These are phyloP conservation scores for Pterocles burchelli DNA, from an alignment of 2,113 vertebrate genomes.

Conservation along the genomic window DNA sequence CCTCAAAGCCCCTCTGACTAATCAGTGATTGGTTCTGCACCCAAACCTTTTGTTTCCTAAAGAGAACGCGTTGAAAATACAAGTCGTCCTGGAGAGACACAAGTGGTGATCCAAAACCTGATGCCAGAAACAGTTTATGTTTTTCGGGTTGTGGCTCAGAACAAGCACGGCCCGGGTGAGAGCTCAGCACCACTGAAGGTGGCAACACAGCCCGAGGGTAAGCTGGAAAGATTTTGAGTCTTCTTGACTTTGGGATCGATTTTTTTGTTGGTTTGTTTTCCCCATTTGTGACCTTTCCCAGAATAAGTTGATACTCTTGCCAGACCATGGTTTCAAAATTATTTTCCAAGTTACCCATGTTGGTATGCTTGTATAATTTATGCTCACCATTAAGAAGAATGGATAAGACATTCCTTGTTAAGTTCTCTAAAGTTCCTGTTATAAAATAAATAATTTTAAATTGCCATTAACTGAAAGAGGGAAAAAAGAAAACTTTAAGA, in stretches of 20 bases:
- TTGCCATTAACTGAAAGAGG: not conserved
- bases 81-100: conserved; percentile 90
- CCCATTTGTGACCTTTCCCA: not conserved
- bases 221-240: not conserved
- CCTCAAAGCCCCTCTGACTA: not conserved
- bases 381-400: not conserved
- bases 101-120: conserved; percentile 94
- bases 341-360: not conserved
- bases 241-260: accelerated
- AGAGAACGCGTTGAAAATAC: conserved; percentile 95
- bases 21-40: not conserved
- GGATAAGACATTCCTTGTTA: not conserved
- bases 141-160: conserved; percentile 92
- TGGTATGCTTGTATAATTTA: not conserved
- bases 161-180: conserved; percentile 90
- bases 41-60: conserved; percentile 17
- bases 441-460: not conserved
- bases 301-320: not conserved
- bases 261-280: not conserved
- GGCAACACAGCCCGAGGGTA: conserved; percentile 96
- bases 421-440: not conserved
- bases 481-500: not conserved
- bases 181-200: conserved; percentile 87
- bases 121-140: conserved; percentile 93
- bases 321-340: not conserved